Evolutionary conservation across 2,113 vertebrate genomes (phyloP).

Genomic region (Equus przewalskii): DNA sequence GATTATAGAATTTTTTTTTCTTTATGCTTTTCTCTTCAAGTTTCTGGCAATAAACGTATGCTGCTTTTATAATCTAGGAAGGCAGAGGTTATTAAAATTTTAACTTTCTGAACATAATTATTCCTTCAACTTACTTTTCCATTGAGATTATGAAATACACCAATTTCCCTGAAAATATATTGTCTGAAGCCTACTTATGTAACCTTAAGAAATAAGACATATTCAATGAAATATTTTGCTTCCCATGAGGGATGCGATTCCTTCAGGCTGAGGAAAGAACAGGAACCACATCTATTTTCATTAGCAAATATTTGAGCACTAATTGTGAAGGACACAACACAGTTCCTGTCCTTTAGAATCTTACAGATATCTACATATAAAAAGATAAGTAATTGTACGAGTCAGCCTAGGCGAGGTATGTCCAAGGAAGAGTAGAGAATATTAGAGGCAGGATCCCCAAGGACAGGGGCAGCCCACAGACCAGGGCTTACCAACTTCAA

Average conservation of each 20-base stretch:
- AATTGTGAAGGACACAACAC: not conserved
- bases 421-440: not conserved
- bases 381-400: not conserved
- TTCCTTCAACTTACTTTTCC: slow-evolving; percentile 36
- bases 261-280: not conserved
- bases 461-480: not conserved
- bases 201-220: not conserved
- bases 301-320: not conserved
- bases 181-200: not conserved
- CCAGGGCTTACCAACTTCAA: not conserved
- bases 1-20: slow-evolving; percentile 29
- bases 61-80: slow-evolving; percentile 47
- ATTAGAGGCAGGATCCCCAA: not conserved
- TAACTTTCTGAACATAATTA: slow-evolving; percentile 36
- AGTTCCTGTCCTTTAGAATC: not conserved
- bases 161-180: slow-evolving; percentile 4
- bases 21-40: slow-evolving; percentile 31
- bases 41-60: slow-evolving; percentile 14
- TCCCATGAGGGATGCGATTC: not conserved
- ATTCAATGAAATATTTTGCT: not conserved
- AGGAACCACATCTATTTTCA: not conserved
- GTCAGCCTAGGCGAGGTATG: not conserved
- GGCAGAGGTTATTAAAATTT: not conserved
- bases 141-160: not conserved
- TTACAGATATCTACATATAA: not conserved